A percentile compares a stretch with the other conserved stretches of the same genome.
phyloP scores from a whole-genome alignment of 2,888 invertebrate species.

The Macrosoma leucophasiata region DNA sequence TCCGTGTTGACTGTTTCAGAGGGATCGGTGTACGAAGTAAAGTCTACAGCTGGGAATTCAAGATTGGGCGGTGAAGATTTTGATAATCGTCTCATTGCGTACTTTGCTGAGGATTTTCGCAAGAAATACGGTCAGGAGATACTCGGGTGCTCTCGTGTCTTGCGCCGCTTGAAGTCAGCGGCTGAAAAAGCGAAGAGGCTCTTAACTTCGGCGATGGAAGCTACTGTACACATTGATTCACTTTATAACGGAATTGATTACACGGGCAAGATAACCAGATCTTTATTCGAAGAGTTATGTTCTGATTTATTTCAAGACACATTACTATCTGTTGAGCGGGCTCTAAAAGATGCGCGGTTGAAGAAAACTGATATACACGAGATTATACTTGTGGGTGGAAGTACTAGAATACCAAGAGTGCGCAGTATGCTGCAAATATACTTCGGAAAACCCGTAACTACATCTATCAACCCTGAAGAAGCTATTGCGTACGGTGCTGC shows the following conservation, averaged over 20 bases:
- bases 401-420: slow-evolving; percentile 55
- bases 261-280: slow-evolving; percentile 37
- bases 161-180: slow-evolving; percentile 42
- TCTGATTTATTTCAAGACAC: slow-evolving; percentile 54
- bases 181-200: slow-evolving; percentile 47
- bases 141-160: slow-evolving; percentile 30
- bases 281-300: slow-evolving; percentile 51
- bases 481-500: slow-evolving; percentile 57
- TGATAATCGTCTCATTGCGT: slow-evolving; percentile 50
- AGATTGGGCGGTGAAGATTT: slow-evolving; percentile 56
- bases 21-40: slow-evolving; percentile 45
- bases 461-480: slow-evolving; percentile 53
- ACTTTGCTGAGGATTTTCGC: slow-evolving; percentile 48
- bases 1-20: slow-evolving; percentile 43
- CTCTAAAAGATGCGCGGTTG: slow-evolving; percentile 40
- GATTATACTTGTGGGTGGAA: slow-evolving; percentile 50
- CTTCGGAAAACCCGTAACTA: slow-evolving; percentile 38
- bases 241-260: slow-evolving; percentile 47
- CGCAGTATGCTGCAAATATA: slow-evolving; percentile 38
- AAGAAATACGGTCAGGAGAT: slow-evolving; percentile 42
- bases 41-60: slow-evolving; percentile 45
- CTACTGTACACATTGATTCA: slow-evolving; percentile 39
- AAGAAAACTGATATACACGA: slow-evolving; percentile 40
- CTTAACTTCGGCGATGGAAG: slow-evolving; percentile 41
- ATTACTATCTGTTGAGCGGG: slow-evolving; percentile 37